These are phyloP conservation scores for Sparidentex hasta DNA, from an alignment of 2,797 vertebrate genomes.

Conservation along the genomic window DNA sequence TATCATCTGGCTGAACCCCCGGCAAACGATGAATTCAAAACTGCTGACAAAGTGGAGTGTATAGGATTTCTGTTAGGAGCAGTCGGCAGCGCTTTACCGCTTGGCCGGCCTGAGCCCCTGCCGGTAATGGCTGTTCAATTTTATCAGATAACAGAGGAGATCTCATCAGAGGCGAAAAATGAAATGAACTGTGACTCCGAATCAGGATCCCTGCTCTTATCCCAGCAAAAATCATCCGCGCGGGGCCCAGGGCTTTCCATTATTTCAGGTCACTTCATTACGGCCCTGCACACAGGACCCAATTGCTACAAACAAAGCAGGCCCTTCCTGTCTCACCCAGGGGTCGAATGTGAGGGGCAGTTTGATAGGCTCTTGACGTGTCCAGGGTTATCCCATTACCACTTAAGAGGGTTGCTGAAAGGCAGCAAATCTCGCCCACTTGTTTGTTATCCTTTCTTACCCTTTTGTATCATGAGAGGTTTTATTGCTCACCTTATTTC, in stretches of 20 bases:
- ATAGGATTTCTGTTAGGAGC: slow-evolving; percentile 99
- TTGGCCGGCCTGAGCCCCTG: slow-evolving; percentile 87
- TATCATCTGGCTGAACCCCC: slow-evolving; percentile 94
- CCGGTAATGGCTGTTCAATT: slow-evolving; percentile 99
- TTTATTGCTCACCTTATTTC: slow-evolving; percentile 91
- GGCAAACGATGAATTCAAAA: slow-evolving; percentile 99
- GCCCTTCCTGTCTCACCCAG: slow-evolving; percentile 96
- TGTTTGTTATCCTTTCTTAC: slow-evolving; percentile 92
- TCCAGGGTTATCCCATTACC: slow-evolving; percentile 99
- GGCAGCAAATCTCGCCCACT: slow-evolving; percentile 96
- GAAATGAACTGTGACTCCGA: slow-evolving; percentile 99
- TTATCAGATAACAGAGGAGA: slow-evolving; percentile 99
- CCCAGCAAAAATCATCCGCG: slow-evolving; percentile 97
- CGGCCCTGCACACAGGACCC: slow-evolving; percentile 92
- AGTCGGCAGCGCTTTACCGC: slow-evolving; percentile 96
- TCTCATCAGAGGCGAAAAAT: slow-evolving; percentile 99
- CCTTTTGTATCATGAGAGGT: slow-evolving; percentile 87
- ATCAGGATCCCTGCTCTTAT: slow-evolving; percentile 99
- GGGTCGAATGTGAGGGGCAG: slow-evolving; percentile 99
- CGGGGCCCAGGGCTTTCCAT: slow-evolving; percentile 98
- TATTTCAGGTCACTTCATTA: slow-evolving; percentile 99
- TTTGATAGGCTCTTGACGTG: slow-evolving; percentile 98
- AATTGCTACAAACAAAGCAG: slow-evolving; percentile 97
- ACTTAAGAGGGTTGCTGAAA: slow-evolving; percentile 99
- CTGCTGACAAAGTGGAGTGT: slow-evolving; percentile 99